Evolutionary conservation across 64 coral and sea anemone species (phyloP).

Genomic region (Pocillopora verrucosa): DNA sequence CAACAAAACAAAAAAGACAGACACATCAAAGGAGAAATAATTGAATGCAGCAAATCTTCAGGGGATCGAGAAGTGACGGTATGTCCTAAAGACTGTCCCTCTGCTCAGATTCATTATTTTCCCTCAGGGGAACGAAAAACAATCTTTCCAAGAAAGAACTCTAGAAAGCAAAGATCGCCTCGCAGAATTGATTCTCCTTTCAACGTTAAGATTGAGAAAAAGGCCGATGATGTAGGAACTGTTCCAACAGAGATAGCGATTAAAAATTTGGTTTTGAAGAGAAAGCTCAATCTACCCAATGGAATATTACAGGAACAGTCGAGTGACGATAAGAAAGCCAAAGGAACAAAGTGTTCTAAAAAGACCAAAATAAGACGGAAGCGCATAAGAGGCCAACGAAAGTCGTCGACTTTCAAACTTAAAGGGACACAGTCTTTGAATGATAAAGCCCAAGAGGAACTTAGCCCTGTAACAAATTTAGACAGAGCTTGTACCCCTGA

Average conservation of each 20-base stretch:
- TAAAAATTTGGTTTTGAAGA: neutral
- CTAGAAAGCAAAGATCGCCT: conserved; percentile 19
- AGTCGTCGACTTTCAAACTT: neutral
- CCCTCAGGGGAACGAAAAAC: conserved; percentile 39
- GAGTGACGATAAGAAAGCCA: neutral
- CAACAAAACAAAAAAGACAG: neutral
- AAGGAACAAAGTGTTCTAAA: neutral
- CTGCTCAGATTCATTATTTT: conserved; percentile 32
- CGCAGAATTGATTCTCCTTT: neutral
- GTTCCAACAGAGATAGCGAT: neutral
- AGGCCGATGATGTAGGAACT: neutral
- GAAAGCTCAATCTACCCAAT: neutral
- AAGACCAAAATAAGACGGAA: neutral
- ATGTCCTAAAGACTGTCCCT: conserved; percentile 19
- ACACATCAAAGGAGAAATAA: neutral
- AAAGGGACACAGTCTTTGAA: neutral
- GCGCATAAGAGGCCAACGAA: neutral
- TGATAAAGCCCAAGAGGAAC: neutral
- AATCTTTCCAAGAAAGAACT: neutral
- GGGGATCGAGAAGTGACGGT: neutral
- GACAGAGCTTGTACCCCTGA: neutral
- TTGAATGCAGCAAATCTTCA: neutral
- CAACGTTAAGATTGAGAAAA: neutral
- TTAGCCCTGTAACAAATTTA: neutral
- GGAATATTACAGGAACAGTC: neutral